Percentiles rank a stretch among this genome's conserved stretches.
Conservation (phyloP, 2,797 vertebrate species). For the Tapera naevia region DNA sequence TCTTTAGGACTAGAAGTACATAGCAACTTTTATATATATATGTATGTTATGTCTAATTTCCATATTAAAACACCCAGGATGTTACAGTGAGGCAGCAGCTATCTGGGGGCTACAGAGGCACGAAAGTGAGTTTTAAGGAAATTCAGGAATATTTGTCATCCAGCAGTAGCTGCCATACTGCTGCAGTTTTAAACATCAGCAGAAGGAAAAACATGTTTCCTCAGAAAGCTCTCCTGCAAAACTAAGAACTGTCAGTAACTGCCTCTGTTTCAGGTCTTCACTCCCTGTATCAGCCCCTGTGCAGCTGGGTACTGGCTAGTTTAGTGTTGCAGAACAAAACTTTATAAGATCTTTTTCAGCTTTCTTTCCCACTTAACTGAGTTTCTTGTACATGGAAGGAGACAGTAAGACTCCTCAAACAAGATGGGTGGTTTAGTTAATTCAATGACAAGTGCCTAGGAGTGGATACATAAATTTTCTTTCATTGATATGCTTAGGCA, state of each 20-base stretch:
- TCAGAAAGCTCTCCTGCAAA: not conserved
- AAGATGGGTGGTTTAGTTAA: not conserved
- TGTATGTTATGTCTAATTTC: not conserved
- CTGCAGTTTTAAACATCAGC: not conserved
- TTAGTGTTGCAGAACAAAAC: not conserved
- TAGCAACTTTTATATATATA: not conserved
- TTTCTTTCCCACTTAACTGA: not conserved
- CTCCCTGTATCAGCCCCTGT: not conserved
- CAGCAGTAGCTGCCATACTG: not conserved
- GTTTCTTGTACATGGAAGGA: not conserved
- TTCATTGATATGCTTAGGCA: not conserved
- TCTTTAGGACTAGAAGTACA: slow-evolving; percentile 20
- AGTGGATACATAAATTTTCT: not conserved
- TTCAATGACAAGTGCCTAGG: not conserved
- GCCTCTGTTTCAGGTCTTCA: not conserved
- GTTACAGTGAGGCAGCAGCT: not conserved
- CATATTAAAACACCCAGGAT: slow-evolving; percentile 3
- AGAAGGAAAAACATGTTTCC: not conserved
- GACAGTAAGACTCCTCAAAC: not conserved
- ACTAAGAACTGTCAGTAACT: not conserved
- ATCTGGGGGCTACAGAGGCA: not conserved
- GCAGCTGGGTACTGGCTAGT: not conserved
- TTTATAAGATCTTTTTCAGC: not conserved
- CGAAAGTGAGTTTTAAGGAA: not conserved
- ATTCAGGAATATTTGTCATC: not conserved